Evolutionary conservation across 2,888 invertebrate genomes (phyloP).

Genomic region (Rhopalosiphum nymphaeae): DNA sequence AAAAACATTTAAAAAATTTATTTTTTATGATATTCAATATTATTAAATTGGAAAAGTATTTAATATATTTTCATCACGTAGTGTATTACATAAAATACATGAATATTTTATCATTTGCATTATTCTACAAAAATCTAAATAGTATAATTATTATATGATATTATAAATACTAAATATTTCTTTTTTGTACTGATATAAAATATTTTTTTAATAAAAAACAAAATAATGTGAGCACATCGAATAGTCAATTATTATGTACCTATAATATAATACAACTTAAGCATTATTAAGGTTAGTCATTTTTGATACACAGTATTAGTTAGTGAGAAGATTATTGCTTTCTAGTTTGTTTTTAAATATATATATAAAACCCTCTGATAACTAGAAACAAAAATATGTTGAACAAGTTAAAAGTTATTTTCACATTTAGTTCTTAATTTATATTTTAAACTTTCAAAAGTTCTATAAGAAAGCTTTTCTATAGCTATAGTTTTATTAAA

Average conservation of each 20-base stretch:
- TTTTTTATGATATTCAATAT: not conserved
- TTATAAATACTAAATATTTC: not conserved
- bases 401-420: not conserved
- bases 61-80: not conserved
- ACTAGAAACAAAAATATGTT: conserved; percentile 13
- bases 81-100: not conserved
- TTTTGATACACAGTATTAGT: not conserved
- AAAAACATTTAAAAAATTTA: not conserved
- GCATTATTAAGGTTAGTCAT: not conserved
- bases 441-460: not conserved
- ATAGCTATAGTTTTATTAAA: not conserved
- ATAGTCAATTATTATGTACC: not conserved
- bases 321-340: not conserved
- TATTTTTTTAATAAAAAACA: not conserved
- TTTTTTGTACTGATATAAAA: not conserved
- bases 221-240: not conserved
- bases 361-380: not conserved
- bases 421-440: not conserved
- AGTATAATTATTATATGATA: not conserved
- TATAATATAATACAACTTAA: not conserved
- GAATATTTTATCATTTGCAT: not conserved
- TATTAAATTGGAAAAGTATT: not conserved
- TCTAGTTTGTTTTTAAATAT: not conserved
- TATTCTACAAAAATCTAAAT: not conserved
- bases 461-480: not conserved